Evolutionary conservation across 2,797 vertebrate species (phyloP), one percentile per base, ranked within the genome.

Genomic region (Acanthis flammea): DNA sequence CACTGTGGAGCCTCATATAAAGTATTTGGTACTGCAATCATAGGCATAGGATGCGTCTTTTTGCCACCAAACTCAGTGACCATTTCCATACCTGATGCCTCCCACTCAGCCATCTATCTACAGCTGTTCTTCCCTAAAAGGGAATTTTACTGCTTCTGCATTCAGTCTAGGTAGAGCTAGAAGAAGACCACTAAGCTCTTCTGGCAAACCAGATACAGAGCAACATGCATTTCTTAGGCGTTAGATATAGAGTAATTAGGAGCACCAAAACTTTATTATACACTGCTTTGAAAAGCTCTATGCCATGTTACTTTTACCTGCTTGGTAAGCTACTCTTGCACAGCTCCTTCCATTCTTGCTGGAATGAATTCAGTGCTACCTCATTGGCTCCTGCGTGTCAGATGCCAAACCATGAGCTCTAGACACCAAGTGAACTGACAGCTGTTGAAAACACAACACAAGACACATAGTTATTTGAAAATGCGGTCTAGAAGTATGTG

Each of bases 401-500:
- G 54, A 35, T 67, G 55, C 55, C 50, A 81, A 55, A 41, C 53
- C 47, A 48, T 31, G 53, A 81, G 81, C 35, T 53, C 28, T 18
- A 30, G 30, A 44, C 35, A 86, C 11, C 35, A 37, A 39, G 15
- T 39, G 22, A 87, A 92, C 6, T 25, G 30, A 28, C 23, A 74
- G 4, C 53, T 85, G 25, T 6, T 82, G 48, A 83, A 60, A 81
- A 77, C 3, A 1, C 19, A 75, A 33, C 23, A 76, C 0, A 1
- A 63, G 42, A 58, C 23, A 92, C 60, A 33, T 28, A 62, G 9
- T 86, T 77, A 15, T 37, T n/a, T 74, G 54, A 77, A 94, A 92
- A 89, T 8, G 2, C 35, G 66, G 23, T 27, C 58, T 37, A 60
- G 23, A 77, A 57, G 37, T 31, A 67, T 0, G 1, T 14, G 12